Base-by-base conservation (phyloP, 2,888 invertebrate species). In the Apomyelois bistriatella region DNA sequence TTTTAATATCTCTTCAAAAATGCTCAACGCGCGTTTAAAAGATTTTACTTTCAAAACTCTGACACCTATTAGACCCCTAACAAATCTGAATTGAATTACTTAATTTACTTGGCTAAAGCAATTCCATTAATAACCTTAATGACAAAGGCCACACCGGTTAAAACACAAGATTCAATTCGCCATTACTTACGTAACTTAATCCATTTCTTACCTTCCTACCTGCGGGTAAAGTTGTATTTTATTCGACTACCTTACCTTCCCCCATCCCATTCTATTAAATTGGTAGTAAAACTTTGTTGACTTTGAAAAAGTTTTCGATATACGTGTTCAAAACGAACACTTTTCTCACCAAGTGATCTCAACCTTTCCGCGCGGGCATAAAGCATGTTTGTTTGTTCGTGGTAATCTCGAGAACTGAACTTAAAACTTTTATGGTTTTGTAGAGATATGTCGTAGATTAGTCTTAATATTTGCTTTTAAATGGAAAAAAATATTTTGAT, bases 201-300 rank as follows among this genome's bases (percentile, higher is more conserved):
- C 38, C 4, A 16, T 40, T 12, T 3, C 12, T 1, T 28, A 43
- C 42, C 42, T 13, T 28, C 7, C 10, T 12, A 43, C 42, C 28
- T 43, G 28, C 7, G 7, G 2, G n/a, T 43, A 43, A 43, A 43
- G 42, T 43, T 13, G 1, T 7, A 28, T 28, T 12, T 28, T 13
- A 5, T 12, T 7, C 38, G 6, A 13, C 13, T 7, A 13, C 12
- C 42, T 22, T 40, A 3, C 16, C 4, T 15, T 12, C 22, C 22
- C 5, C 22, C 28, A 5, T 28, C n/a, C 42, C 28, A 7, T 8
- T n/a, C 7, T 9, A 16, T 43, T n/a, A 30, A 43, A 41, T 16
- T 16, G 42, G 17, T 43, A 43, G 16, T 41, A 41, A 28, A 42
- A 42, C 12, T 43, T 43, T 43, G 42, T 43, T 43, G 28, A 43